A percentile compares a stretch with the other conserved stretches of the same genome.
These are phyloP conservation scores for Nezara viridula DNA, from an alignment of 2,888 invertebrate genomes.

Conservation along the genomic window DNA sequence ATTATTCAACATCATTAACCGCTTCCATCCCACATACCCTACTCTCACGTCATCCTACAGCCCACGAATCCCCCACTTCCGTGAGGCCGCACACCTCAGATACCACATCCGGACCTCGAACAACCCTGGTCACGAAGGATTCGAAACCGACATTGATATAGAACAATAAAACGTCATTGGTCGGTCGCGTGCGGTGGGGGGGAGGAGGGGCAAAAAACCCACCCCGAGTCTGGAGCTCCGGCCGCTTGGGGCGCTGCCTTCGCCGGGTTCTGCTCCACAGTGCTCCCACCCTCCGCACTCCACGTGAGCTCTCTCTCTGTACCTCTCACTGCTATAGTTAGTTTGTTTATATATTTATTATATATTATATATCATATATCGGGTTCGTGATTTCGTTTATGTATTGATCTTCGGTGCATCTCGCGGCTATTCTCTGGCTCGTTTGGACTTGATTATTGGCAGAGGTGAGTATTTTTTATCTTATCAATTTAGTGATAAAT, in stretches of 20 bases:
- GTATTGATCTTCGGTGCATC: not conserved
- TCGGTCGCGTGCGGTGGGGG: slow-evolving; percentile 24
- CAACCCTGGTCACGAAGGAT: not conserved
- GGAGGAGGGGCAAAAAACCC: slow-evolving; percentile 32
- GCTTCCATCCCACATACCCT: not conserved
- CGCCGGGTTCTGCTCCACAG: slow-evolving; percentile 6
- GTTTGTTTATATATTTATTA: slow-evolving; percentile 45
- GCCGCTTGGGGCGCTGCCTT: slow-evolving; percentile 37
- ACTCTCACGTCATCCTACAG: not conserved
- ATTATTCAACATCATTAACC: no score
- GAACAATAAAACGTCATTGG: slow-evolving; percentile 49
- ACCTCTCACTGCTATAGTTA: not conserved
- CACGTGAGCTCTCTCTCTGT: slow-evolving; percentile 30
- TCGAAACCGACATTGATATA: slow-evolving; percentile 22
- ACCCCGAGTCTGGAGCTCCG: not conserved
- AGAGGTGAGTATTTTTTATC: slow-evolving; percentile 15
- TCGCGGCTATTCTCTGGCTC: not conserved
- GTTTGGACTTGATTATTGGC: not conserved
- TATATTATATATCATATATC: slow-evolving; percentile 24
- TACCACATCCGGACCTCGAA: not conserved
- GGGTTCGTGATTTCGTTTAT: slow-evolving; percentile 26
- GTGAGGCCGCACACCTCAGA: not conserved
- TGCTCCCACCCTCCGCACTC: slow-evolving; percentile 34
- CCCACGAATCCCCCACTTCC: not conserved
- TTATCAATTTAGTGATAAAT: not conserved